Evolutionary conservation across 2,113 vertebrate genomes (phyloP).

Genomic region (Antigone vipio): DNA sequence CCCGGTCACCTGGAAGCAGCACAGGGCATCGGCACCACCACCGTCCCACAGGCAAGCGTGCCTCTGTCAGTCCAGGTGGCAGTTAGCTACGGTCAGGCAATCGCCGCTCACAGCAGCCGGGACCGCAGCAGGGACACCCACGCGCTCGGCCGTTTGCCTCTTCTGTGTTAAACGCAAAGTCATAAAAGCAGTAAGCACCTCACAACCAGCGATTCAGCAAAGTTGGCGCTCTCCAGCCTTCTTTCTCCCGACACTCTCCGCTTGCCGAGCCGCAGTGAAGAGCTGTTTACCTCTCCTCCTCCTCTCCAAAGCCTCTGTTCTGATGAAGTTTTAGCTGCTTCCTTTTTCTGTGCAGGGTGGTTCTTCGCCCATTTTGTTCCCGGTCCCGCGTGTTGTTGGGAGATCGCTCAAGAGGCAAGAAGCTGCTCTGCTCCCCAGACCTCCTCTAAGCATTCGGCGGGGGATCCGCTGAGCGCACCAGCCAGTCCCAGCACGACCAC

Average conservation of each 20-base stretch:
- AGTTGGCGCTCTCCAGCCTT: neutral
- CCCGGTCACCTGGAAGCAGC: neutral
- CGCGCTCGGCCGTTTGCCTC: neutral
- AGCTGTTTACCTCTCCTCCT: neutral
- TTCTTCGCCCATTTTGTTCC: fast-evolving
- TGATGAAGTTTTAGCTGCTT: neutral
- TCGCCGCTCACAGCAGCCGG: no score
- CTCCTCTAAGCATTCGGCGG: neutral
- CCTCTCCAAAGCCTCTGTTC: neutral
- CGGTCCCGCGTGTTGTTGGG: fast-evolving
- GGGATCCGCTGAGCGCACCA: neutral
- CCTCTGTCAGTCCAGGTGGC: no score
- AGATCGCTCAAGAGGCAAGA: neutral
- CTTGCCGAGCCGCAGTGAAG: neutral
- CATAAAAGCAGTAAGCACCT: neutral
- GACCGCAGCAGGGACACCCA: neutral
- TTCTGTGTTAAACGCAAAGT: neutral
- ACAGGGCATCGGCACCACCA: fast-evolving
- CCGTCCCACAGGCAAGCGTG: no score
- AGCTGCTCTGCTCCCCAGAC: neutral
- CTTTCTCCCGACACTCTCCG: neutral
- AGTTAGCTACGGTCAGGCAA: neutral
- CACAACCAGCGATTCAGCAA: neutral
- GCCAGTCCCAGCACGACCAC: fast-evolving
- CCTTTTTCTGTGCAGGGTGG: neutral